Evolutionary conservation across 2,113 vertebrate genomes (phyloP), one percentile per base, ranked within the genome.

Genomic region (Burhinus bistriatus): DNA sequence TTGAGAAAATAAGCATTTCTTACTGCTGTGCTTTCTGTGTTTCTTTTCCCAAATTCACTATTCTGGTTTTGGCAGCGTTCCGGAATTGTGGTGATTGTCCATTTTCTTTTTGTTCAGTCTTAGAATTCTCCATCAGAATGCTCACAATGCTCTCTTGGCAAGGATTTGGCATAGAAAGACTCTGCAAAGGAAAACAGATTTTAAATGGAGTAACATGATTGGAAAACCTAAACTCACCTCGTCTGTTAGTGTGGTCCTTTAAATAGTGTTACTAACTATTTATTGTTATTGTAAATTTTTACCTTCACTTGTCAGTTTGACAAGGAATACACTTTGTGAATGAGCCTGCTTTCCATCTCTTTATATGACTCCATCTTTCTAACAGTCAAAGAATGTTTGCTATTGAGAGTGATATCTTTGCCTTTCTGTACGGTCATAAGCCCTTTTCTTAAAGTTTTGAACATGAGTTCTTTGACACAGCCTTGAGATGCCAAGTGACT

Each of bases 1-100:
- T 15, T 73, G 17, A 65, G 52, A 86, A 97, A 94, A 89, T 88
- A 70, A 88, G 44, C 70, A 81, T 97, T 94, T 61, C 55, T 49
- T 71, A 47, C 36, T 84, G 20, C 84, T 68, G 65, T 90, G 18
- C 52, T 94, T 47, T 55, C 66, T 5, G 40, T 68, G 40, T 89
- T 95, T 96, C 4, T 62, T 87, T 93, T 94, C 15, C 54, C 73
- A 55, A 81, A 76, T 47, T 59, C 71, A 62, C 5, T 66, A 38
- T 95, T 83, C 73, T 81, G 18, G 25, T 93, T 94, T 38, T 72
- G n/a, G 62, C 34, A 90, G 11, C 52, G 85, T 95, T 92, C 86
- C 82, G 68, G 51, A 94, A 83, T 70, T 91, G 47, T 65, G 71
- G 17, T 11, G 15, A 20, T 32, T 83, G n/a, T 81, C 59, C 54